phyloP scores from a whole-genome alignment of 2,797 vertebrate species.

The Eurystomus glaucurus region DNA sequence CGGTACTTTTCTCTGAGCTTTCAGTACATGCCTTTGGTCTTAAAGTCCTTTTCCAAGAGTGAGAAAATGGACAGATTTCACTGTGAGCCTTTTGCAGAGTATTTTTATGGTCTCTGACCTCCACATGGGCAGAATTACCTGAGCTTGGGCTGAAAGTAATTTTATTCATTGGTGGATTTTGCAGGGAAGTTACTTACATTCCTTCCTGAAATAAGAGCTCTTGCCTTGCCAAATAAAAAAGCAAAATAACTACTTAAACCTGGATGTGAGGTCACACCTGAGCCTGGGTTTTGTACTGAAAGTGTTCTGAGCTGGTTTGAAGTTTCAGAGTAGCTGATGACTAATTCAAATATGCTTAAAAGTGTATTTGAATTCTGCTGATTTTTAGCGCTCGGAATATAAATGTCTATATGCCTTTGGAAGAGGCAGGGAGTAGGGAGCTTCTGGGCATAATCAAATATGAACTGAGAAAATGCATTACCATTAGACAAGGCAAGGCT shows the following conservation, averaged over 20 bases:
- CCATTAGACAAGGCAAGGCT: not conserved
- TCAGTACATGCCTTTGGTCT: not conserved
- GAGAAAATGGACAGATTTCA: not conserved
- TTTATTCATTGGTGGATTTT: conserved; percentile 8
- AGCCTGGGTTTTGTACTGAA: not conserved
- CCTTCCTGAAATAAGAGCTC: not conserved
- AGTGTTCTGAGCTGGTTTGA: not conserved
- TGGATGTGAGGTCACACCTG: not conserved
- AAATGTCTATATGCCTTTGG: not conserved
- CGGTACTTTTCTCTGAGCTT: not conserved
- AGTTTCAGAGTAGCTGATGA: not conserved
- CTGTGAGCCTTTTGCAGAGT: not conserved
- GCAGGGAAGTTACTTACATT: not conserved
- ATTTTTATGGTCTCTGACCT: not conserved
- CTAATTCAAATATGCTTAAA: not conserved
- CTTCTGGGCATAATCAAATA: not conserved
- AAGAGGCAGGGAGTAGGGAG: not conserved
- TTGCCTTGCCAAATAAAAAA: not conserved
- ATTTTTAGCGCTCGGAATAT: not conserved
- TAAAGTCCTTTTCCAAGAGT: not conserved
- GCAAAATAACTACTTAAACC: not conserved
- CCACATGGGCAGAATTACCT: not conserved
- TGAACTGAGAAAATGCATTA: not conserved
- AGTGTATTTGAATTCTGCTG: not conserved
- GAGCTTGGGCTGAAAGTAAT: not conserved